Conservation (phyloP, 2,888 invertebrate species). For the Laothoe populi region DNA sequence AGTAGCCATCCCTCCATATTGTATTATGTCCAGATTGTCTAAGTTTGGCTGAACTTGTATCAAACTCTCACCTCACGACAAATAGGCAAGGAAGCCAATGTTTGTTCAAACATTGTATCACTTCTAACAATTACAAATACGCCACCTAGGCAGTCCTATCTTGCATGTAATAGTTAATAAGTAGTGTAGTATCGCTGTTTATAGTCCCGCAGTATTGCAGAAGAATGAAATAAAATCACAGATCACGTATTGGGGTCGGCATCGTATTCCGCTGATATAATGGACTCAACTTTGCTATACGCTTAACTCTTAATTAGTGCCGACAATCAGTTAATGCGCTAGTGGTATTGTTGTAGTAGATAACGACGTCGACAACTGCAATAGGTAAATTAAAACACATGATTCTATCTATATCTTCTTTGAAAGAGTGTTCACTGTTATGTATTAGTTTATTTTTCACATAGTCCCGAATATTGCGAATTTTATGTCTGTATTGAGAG, state of each 20-base stretch:
- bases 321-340: conserved; percentile 41
- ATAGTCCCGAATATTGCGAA: too few species aligned
- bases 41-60: too few species aligned
- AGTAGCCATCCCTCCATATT: too few species aligned
- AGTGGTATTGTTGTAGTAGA: conserved; percentile 10
- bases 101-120: too few species aligned
- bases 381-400: neutral
- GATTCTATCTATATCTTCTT: neutral
- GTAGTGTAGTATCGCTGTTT: too few species aligned
- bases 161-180: too few species aligned
- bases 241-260: conserved; percentile 61
- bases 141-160: too few species aligned
- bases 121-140: too few species aligned
- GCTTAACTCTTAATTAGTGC: conserved; percentile 49
- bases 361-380: neutral
- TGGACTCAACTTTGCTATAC: conserved; percentile 37
- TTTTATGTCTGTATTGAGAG: too few species aligned
- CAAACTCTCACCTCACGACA: too few species aligned
- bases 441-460: neutral
- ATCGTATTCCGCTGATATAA: conserved; percentile 57
- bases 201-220: neutral
- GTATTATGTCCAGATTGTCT: too few species aligned
- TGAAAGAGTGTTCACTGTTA: neutral
- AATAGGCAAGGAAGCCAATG: too few species aligned
- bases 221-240: conserved; percentile 50